Conservation (phyloP, 2,797 vertebrate genomes). For the Crocodylus rhombifer region DNA sequence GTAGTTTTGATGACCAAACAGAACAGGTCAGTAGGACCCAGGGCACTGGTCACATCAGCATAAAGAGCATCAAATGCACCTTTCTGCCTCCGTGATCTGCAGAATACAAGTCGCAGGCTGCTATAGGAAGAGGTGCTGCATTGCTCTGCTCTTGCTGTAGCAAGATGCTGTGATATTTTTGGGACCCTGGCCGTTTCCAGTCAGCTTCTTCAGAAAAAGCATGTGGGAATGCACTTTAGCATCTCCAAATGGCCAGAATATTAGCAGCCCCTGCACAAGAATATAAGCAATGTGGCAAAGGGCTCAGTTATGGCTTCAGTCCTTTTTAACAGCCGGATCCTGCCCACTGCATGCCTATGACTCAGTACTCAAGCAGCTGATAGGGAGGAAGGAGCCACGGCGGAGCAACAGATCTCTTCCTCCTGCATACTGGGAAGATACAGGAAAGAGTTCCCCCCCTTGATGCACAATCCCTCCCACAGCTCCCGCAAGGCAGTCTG, state of each 20-base stretch:
- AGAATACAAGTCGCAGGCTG: background rate
- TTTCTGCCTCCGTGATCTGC: background rate
- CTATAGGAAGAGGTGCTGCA: background rate
- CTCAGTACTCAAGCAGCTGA: too few relatives aligned
- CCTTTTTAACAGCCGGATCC: background rate
- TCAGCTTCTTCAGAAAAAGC: background rate
- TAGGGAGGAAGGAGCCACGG: too few relatives aligned
- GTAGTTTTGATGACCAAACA: background rate
- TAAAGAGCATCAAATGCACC: background rate
- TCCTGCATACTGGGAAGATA: background rate
- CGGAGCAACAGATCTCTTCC: fast-evolving
- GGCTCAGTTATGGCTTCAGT: background rate
- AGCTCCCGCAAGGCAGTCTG: background rate
- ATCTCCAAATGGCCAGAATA: too few relatives aligned
- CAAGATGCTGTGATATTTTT: background rate
- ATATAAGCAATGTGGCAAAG: too few relatives aligned
- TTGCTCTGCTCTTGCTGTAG: background rate
- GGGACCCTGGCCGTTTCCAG: background rate
- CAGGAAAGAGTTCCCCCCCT: background rate
- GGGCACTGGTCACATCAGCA: background rate
- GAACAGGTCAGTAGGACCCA: background rate
- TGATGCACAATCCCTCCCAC: fast-evolving
- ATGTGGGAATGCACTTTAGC: background rate
- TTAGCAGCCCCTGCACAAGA: background rate
- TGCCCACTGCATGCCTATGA: background rate